These are phyloP conservation scores for Pseudachorutes palmiensis DNA, from an alignment of 1,140 invertebrate genomes.

Conservation along the genomic window DNA sequence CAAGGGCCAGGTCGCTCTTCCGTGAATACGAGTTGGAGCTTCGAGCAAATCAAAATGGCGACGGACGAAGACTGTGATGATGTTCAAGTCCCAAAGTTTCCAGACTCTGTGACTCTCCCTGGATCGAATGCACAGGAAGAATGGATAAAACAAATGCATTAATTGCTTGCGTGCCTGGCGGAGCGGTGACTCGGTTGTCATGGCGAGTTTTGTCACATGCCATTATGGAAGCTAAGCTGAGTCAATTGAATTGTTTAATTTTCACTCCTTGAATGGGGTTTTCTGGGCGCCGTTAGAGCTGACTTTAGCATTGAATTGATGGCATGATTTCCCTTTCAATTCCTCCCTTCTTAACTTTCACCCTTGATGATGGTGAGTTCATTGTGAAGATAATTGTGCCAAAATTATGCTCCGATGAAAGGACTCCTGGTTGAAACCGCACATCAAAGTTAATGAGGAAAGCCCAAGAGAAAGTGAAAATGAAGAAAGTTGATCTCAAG, in stretches of 20 bases:
- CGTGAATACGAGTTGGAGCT: background rate
- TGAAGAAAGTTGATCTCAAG: background rate
- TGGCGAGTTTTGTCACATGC: too few species aligned
- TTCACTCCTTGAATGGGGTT: too few species aligned
- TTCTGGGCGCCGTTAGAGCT: too few species aligned
- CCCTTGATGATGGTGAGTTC: background rate
- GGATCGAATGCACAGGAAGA: background rate
- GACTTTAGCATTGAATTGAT: background rate
- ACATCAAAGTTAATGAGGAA: conserved; percentile 11
- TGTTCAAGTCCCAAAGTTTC: background rate
- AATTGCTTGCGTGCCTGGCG: too few species aligned
- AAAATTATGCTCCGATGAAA: background rate
- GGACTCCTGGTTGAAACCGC: background rate
- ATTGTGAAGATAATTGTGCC: background rate
- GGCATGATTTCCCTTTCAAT: background rate
- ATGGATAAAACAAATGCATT: background rate
- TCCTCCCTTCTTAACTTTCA: too few species aligned
- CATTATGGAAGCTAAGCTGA: too few species aligned
- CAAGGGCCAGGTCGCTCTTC: too few species aligned
- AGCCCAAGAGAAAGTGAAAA: background rate
- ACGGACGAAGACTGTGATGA: background rate
- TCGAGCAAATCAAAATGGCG: background rate
- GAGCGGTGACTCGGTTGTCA: too few species aligned
- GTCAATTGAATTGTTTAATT: too few species aligned
- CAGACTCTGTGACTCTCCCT: background rate